These are phyloP conservation scores for Conger conger DNA, from an alignment of 2,113 vertebrate genomes.

Conservation along the genomic window DNA sequence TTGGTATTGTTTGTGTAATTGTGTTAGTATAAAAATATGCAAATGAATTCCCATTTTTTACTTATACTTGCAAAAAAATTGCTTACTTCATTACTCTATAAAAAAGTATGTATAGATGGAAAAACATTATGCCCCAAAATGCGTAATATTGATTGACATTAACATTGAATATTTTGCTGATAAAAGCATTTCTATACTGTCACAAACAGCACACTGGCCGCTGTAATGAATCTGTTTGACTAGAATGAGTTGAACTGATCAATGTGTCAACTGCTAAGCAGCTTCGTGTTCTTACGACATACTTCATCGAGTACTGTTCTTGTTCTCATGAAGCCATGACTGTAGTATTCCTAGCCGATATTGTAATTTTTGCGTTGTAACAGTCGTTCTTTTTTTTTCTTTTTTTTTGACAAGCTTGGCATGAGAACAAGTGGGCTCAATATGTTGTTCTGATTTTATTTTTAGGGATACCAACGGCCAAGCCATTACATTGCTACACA, in stretches of 20 bases:
- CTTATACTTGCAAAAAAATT: too few relatives aligned
- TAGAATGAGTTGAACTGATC: neutral
- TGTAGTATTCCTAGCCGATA: constrained; percentile 14
- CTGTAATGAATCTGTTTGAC: neutral
- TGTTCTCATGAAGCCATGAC: constrained; percentile 22
- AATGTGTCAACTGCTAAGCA: neutral
- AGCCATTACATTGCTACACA: constrained; percentile 99
- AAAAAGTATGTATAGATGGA: neutral
- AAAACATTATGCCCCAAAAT: neutral
- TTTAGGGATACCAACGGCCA: constrained; percentile 96
- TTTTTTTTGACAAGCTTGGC: neutral
- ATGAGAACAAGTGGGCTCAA: too few relatives aligned
- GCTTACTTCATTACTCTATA: too few relatives aligned
- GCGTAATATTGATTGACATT: neutral
- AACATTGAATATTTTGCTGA: neutral
- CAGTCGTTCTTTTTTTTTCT: constrained; percentile 20
- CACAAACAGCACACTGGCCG: neutral
- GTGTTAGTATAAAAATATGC: too few relatives aligned
- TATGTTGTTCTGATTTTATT: constrained; percentile 30
- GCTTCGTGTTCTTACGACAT: constrained; percentile 8
- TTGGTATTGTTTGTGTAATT: too few relatives aligned
- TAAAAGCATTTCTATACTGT: neutral
- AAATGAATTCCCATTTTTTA: too few relatives aligned
- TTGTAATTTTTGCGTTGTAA: constrained; percentile 16
- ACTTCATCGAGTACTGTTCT: constrained; percentile 27